A percentile compares a stretch with the other conserved stretches of the same genome.
These are phyloP conservation scores for Clivina fossor DNA, from an alignment of 2,888 invertebrate genomes.

Conservation along the genomic window DNA sequence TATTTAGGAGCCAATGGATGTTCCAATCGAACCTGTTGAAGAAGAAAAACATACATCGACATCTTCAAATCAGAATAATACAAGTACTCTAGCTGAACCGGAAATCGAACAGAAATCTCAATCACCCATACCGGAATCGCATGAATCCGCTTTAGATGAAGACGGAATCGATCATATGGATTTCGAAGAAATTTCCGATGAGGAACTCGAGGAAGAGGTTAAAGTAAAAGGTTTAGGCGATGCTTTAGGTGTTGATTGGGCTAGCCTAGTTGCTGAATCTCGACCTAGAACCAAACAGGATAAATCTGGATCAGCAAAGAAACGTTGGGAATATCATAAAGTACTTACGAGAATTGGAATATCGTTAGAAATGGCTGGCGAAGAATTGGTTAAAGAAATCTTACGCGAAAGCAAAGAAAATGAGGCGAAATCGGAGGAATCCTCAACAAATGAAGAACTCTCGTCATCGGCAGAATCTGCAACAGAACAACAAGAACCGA, in stretches of 20 bases:
- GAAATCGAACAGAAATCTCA: constrained; percentile 45
- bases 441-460: constrained; percentile 17
- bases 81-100: constrained; percentile 39
- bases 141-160: constrained; percentile 58
- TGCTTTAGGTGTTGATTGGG: constrained; percentile 95
- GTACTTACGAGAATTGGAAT: constrained; percentile 80
- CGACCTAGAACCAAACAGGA: constrained; percentile 55
- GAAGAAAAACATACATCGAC: constrained; percentile 45
- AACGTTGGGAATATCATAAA: constrained; percentile 79
- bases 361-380: constrained; percentile 76
- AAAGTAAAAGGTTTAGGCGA: constrained; percentile 77
- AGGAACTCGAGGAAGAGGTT: constrained; percentile 82
- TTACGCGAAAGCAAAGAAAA: constrained; percentile 50
- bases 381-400: constrained; percentile 57
- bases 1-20: constrained; percentile 14
- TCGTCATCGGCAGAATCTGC: constrained; percentile 19
- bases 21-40: constrained; percentile 37
- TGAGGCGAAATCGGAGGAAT: constrained; percentile 40
- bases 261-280: constrained; percentile 81
- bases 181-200: constrained; percentile 89
- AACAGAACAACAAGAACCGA: constrained; percentile 31
- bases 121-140: constrained; percentile 43
- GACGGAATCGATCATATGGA: constrained; percentile 75
- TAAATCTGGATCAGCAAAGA: constrained; percentile 62
- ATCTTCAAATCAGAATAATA: constrained; percentile 44